A percentile compares a stretch with the other conserved stretches of the same genome.
These are phyloP conservation scores for Erannis defoliaria DNA, from an alignment of 2,888 invertebrate species.

Conservation along the genomic window DNA sequence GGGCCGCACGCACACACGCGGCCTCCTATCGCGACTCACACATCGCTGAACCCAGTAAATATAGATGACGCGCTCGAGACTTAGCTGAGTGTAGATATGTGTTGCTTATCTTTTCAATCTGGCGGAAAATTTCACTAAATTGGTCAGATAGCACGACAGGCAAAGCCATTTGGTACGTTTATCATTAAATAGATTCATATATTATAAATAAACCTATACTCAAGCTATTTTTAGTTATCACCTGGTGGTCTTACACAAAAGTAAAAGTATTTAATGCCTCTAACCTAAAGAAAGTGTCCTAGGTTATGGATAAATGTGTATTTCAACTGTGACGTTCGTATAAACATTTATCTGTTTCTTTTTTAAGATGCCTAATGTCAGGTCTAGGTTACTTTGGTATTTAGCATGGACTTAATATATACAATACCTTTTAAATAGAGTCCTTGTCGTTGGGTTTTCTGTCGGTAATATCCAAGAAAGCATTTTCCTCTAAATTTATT, in stretches of 20 bases:
- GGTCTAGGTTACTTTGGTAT: too few species aligned
- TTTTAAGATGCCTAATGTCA: too few species aligned
- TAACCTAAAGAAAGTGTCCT: background rate
- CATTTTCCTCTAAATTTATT: too few species aligned
- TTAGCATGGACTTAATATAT: too few species aligned
- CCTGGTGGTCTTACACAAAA: background rate
- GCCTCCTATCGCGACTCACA: slow-evolving; percentile 48
- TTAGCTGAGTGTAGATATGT: slow-evolving; percentile 43
- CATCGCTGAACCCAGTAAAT: slow-evolving; percentile 43
- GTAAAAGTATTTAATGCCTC: background rate
- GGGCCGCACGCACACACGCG: slow-evolving; percentile 61
- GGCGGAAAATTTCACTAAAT: slow-evolving; percentile 47
- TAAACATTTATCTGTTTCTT: too few species aligned
- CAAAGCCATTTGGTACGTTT: background rate
- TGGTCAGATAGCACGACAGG: slow-evolving; percentile 1
- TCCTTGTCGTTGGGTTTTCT: too few species aligned
- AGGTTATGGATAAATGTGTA: background rate
- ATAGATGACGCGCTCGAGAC: slow-evolving; percentile 61
- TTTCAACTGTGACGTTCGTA: background rate
- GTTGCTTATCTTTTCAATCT: slow-evolving; percentile 42
- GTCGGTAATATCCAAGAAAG: too few species aligned
- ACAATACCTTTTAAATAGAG: too few species aligned
- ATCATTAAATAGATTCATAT: background rate
- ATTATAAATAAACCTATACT: background rate
- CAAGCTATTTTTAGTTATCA: too few species aligned